Percentiles rank a stretch among this genome's conserved stretches.
Conservation (phyloP, 2,888 invertebrate genomes). For the Desoria tigrina region DNA sequence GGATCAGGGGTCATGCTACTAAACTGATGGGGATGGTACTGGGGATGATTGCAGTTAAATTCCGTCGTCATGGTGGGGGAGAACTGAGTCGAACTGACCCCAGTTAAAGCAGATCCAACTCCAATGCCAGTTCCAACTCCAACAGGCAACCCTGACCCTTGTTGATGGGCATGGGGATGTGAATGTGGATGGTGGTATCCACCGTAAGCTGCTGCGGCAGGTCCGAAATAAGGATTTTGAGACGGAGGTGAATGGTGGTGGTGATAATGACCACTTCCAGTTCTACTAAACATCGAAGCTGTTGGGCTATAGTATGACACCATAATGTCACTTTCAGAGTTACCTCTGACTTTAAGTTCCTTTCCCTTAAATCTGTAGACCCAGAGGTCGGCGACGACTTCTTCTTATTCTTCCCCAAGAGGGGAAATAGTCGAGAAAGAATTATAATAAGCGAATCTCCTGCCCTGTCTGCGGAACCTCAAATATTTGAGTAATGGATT, state of each 20-base stretch:
- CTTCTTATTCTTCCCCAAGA: slow-evolving; percentile 39
- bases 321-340: slow-evolving; percentile 45
- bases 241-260: slow-evolving; percentile 51
- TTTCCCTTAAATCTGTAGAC: background rate
- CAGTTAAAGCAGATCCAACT: slow-evolving; percentile 30
- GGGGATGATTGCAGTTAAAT: slow-evolving; percentile 48
- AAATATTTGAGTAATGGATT: no score
- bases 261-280: slow-evolving; percentile 48
- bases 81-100: slow-evolving; percentile 47
- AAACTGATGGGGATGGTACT: slow-evolving; percentile 43
- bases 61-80: slow-evolving; percentile 51
- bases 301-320: slow-evolving; percentile 52
- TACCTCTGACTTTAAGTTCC: slow-evolving; percentile 23
- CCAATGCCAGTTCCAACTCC: slow-evolving; percentile 33
- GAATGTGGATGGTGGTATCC: slow-evolving; percentile 42
- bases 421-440: slow-evolving; percentile 35
- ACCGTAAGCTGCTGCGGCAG: slow-evolving; percentile 31
- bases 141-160: slow-evolving; percentile 33
- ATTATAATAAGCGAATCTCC: background rate
- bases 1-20: slow-evolving; percentile 46
- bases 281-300: slow-evolving; percentile 51
- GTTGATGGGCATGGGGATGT: slow-evolving; percentile 33
- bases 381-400: slow-evolving; percentile 14
- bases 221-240: slow-evolving; percentile 51
- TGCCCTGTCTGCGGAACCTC: no score